Evolutionary conservation across 2,888 invertebrate genomes (phyloP).

Genomic region (Lasius fuliginosus): DNA sequence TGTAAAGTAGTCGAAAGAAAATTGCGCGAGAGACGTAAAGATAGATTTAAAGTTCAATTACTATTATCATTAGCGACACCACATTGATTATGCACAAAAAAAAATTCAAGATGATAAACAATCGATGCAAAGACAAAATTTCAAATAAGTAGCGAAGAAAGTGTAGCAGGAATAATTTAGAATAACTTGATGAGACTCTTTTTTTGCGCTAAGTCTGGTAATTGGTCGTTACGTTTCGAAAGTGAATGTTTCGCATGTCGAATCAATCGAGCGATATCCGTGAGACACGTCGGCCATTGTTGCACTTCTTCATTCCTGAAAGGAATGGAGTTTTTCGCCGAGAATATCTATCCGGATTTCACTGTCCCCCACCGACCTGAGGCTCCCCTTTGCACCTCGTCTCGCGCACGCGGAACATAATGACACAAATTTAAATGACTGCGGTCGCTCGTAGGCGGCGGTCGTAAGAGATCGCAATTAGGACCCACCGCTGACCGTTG

Average conservation of each 20-base stretch:
- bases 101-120: neutral
- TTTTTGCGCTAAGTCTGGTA: neutral
- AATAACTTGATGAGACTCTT: neutral
- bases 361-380: conserved; percentile 53
- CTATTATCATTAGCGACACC: neutral
- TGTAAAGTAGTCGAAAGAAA: neutral
- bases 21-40: neutral
- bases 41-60: conserved; percentile 11
- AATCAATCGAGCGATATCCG: conserved; percentile 47
- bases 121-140: neutral
- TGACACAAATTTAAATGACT: conserved; percentile 81
- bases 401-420: conserved; percentile 71
- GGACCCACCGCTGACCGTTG: conserved; percentile 58
- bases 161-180: neutral
- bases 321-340: conserved; percentile 3
- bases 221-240: conserved; percentile 3
- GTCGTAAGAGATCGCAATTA: conserved; percentile 79
- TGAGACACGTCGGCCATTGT: conserved; percentile 28
- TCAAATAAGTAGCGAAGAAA: neutral
- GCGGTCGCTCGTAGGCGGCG: conserved; percentile 78
- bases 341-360: neutral
- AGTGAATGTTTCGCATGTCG: conserved; percentile 1
- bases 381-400: neutral
- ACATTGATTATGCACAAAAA: neutral
- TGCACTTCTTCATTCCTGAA: neutral